phyloP scores from a whole-genome alignment of 2,113 vertebrate species.

The Dipodomys spectabilis region DNA sequence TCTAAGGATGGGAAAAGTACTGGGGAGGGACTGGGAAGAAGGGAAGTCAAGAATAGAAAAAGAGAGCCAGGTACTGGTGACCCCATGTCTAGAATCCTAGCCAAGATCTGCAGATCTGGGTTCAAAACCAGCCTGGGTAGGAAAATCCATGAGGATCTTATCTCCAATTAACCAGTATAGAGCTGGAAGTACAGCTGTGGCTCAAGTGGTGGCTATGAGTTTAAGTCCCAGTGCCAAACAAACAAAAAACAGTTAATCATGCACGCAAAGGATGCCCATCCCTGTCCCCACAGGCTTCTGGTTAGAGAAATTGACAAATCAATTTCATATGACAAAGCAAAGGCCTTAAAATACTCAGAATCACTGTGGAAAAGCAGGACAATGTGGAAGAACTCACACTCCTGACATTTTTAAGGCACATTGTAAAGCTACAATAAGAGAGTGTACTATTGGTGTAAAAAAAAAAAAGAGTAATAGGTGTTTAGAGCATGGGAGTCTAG shows the following conservation, averaged over 20 bases:
- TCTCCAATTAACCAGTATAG: no score
- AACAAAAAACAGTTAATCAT: background rate
- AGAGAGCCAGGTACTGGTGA: no score
- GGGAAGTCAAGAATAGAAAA: no score
- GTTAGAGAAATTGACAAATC: background rate
- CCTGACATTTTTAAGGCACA: background rate
- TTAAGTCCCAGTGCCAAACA: no score
- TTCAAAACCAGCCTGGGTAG: no score
- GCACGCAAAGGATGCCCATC: background rate
- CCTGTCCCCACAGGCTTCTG: background rate
- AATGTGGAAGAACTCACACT: background rate
- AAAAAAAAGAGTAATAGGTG: background rate
- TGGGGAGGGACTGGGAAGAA: no score
- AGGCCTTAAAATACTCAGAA: background rate
- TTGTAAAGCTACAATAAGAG: background rate
- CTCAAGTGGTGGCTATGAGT: no score
- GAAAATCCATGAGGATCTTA: no score
- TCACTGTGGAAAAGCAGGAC: background rate
- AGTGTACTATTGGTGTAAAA: background rate
- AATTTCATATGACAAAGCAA: background rate
- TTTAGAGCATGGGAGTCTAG: background rate
- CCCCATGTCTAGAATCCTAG: no score
- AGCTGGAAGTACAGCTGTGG: no score
- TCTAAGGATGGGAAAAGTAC: background rate
- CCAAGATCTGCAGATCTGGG: no score